Evolutionary conservation across 2,888 invertebrate genomes (phyloP), one percentile per base, ranked within the genome.

Genomic region (Polymixis flavicincta): DNA sequence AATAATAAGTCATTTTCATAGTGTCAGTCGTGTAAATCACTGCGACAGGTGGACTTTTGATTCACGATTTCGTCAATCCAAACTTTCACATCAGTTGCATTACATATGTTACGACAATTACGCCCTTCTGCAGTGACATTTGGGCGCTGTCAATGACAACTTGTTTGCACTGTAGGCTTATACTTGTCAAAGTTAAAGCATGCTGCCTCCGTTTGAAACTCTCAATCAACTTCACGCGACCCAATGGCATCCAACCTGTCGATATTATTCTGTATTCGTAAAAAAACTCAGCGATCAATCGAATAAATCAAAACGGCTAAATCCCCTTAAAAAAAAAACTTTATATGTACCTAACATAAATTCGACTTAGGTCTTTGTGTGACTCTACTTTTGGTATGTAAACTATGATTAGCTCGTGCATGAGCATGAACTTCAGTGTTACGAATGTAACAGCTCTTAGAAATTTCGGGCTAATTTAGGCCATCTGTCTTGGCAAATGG

Each of bases 1-100:
- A 57, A 48, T 74, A 63, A 74, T 63, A 64, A 54, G 74, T 74
- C 28, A 64, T 68, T 59, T 64, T 48, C 22, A 9, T 13, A 52
- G 14, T 57, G 52, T 52, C 61, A 9, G 57, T 55, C 37, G 48
- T 25, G 67, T 78, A 42, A 74, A 78, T 78, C 67, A 78, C 68
- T 48, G 42, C 22, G 63, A 65, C 59, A 68, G 59, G 11, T 59
- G 11, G 37, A 55, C 22, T 74, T 64, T 57, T 19, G 1, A 14
- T 2, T n/a, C 2, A 22, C 6, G 9, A 9, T 37, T 37, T 37
- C 37, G 37, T n/a, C n/a, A n/a, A n/a, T n/a, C n/a, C n/a, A n/a
- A n/a, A n/a, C n/a, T n/a, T n/a, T n/a, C n/a, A n/a, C n/a, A n/a
- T n/a, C n/a, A n/a, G n/a, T n/a, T n/a, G n/a, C 37, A 37, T 37